Evolutionary conservation across 2,113 vertebrate species (phyloP), one percentile per base, ranked within the genome.

Genomic region (Peucedramus taeniatus): DNA sequence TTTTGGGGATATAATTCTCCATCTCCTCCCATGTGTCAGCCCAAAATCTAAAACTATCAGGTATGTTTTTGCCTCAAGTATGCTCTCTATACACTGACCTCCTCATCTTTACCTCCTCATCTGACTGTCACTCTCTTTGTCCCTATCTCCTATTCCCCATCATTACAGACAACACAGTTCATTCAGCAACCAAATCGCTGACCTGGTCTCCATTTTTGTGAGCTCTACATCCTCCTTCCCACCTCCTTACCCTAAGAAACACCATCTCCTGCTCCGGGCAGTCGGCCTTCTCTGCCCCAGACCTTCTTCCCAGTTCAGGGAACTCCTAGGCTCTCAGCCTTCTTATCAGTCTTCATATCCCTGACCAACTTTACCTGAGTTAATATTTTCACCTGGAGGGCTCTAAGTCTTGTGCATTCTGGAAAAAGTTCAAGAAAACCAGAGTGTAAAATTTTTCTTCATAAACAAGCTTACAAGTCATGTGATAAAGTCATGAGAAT

Each of bases 151-250:
- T 54, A 9, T 83, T 71, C 20, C 9, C 3, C 14, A 33, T 39
- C 22, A 11, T 49, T 49, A 21, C 13, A 68, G n/a, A 45, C 18
- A 31, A 19, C 15, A 49, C 18, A 7, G 57, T 30, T 60, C 8
- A 31, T 64, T 60, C 8, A 11, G 30, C 23, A 74, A 33, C 1
- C 0, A 54, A 27, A 39, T 10, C 0, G 0, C 20, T n/a, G 11
- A 65, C 37, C 14, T 3, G 2, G 4, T 35, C 14, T 93, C 39
- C 13, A 15, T 66, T 72, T 80, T 56, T 63, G 13, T 59, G 24
- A 57, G 13, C 1, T 59, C 17, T 47, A 21, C 17, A 50, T 37
- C 9, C 13, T 3, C 31, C 22, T 83, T 83, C 26, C 28, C 22
- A n/a, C 15, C 13, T 80, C 30, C 30, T 60, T 33, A 50, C 11